A percentile compares a stretch with the other conserved stretches of the same genome.
Evolutionary conservation across 1,140 invertebrate genomes (phyloP).

Genomic region (Gyrodactylus salaris): DNA sequence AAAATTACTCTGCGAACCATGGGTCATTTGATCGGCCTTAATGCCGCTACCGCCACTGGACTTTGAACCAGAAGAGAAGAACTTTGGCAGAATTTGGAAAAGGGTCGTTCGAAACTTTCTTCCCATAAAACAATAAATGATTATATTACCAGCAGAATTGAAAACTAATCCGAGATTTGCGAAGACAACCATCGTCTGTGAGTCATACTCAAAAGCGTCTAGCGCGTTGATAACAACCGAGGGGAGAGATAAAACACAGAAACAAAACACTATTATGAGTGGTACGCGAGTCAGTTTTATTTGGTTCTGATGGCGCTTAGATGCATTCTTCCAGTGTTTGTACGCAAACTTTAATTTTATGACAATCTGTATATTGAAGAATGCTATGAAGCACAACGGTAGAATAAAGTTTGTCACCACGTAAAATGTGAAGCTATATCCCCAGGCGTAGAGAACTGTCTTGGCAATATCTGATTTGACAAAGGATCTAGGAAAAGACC

Average conservation of each 20-base stretch:
- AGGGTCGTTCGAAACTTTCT: constrained; percentile 4
- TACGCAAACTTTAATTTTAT: background rate
- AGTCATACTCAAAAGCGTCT: background rate
- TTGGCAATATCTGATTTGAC: background rate
- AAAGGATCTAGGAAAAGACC: background rate
- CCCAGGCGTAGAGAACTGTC: background rate
- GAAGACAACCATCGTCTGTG: background rate
- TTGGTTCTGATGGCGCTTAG: background rate
- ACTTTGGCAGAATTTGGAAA: background rate
- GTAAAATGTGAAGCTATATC: background rate
- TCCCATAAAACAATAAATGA: constrained; percentile 5
- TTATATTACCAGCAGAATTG: background rate
- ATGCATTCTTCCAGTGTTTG: background rate
- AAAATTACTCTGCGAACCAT: no score
- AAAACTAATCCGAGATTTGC: background rate
- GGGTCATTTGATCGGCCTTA: no score
- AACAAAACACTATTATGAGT: background rate
- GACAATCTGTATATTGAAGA: background rate
- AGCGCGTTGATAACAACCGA: background rate
- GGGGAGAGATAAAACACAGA: background rate
- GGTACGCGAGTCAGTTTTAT: background rate
- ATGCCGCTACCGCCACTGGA: no score
- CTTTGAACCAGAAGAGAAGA: background rate
- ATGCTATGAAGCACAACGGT: background rate
- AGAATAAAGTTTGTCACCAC: background rate